Evolutionary conservation across 2,113 vertebrate genomes (phyloP).

Genomic region (Percopsis transmontana): DNA sequence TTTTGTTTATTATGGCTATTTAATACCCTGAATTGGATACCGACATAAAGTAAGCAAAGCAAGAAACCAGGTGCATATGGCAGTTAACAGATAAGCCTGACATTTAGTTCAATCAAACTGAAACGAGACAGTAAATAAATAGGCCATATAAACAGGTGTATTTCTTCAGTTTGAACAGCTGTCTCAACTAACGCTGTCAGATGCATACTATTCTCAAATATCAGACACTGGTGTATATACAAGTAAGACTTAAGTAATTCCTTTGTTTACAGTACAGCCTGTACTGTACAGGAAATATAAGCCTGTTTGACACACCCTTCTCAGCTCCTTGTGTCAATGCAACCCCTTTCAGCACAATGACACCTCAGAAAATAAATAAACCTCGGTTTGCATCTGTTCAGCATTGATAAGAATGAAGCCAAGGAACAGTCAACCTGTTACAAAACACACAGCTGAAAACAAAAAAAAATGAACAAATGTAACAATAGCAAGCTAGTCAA

Average conservation of each 20-base stretch:
- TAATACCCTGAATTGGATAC: slow-evolving; percentile 33
- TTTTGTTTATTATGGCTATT: slow-evolving; percentile 2
- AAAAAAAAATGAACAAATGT: not conserved
- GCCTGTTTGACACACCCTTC: slow-evolving; percentile 78
- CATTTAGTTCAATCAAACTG: slow-evolving; percentile 17
- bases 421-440: not conserved
- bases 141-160: not conserved
- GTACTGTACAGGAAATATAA: slow-evolving; percentile 34
- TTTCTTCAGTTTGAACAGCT: not conserved
- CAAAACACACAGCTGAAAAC: too few species aligned
- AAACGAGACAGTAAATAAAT: slow-evolving; percentile 5
- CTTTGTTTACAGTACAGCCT: slow-evolving; percentile 75
- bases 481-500: not conserved
- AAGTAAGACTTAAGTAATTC: slow-evolving; percentile 41
- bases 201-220: not conserved
- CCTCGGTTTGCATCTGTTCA: slow-evolving; percentile 10
- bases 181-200: slow-evolving; percentile 3
- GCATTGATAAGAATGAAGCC: not conserved
- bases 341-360: slow-evolving; percentile 58
- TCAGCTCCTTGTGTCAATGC: slow-evolving; percentile 34
- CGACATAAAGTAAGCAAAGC: slow-evolving; percentile 43
- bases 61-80: slow-evolving; percentile 36
- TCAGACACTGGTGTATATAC: not conserved
- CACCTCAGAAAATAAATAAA: slow-evolving; percentile 34
- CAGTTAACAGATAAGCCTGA: slow-evolving; percentile 35